Evolutionary conservation across 2,113 vertebrate species (phyloP).

Genomic region (Varanus komodoensis): DNA sequence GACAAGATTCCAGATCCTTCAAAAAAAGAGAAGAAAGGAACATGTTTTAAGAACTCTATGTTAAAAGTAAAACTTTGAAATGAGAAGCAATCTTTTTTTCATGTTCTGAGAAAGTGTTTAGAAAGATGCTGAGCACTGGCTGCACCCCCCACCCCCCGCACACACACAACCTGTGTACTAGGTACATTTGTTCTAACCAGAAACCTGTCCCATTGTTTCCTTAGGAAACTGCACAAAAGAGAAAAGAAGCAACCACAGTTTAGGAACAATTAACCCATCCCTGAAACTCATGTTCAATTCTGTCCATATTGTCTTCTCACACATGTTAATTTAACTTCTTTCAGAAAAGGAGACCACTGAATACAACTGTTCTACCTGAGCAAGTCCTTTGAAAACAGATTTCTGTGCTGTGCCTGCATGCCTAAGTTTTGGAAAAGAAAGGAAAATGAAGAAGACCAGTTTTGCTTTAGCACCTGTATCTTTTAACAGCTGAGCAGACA

Average conservation of each 20-base stretch:
- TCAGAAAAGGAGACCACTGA: neutral
- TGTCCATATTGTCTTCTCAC: neutral
- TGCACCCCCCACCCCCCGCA: neutral
- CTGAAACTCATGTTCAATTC: neutral
- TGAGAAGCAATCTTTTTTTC: conserved; percentile 13
- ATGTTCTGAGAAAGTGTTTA: conserved; percentile 17
- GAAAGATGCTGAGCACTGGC: conserved; percentile 30
- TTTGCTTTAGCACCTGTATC: neutral
- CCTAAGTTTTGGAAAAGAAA: neutral
- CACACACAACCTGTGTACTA: neutral
- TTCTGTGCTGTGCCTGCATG: neutral
- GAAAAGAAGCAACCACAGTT: conserved; percentile 47
- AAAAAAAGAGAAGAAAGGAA: conserved; percentile 52
- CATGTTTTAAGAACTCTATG: neutral
- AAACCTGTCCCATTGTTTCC: conserved; percentile 53
- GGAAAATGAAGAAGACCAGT: neutral
- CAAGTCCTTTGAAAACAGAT: neutral
- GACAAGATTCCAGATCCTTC: conserved; percentile 71
- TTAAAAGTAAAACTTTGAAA: conserved; percentile 19
- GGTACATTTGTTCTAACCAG: neutral
- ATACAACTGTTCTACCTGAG: neutral
- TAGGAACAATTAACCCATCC: conserved; percentile 20
- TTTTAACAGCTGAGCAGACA: neutral
- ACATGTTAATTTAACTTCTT: neutral
- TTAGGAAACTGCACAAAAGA: conserved; percentile 20